Evolutionary conservation across 2,797 vertebrate genomes (phyloP).

Genomic region (Sebastes nivosus): DNA sequence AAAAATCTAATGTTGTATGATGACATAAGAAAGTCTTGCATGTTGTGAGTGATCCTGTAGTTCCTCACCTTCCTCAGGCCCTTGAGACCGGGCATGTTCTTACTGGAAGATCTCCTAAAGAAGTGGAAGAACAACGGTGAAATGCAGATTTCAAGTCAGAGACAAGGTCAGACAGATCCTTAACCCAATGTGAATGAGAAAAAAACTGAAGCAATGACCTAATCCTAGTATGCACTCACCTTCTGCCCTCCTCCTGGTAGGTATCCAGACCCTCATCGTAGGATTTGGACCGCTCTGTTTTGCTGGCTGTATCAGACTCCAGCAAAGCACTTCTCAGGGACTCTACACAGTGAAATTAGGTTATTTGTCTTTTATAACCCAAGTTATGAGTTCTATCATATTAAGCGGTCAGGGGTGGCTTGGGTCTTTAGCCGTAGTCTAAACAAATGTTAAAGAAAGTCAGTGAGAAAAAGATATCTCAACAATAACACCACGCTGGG

Average conservation of each 20-base stretch:
- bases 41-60: neutral
- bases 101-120: conserved; percentile 83
- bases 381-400: neutral
- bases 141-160: neutral
- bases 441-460: neutral
- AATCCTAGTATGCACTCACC: conserved; percentile 79
- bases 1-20: neutral
- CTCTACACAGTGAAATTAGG: conserved; percentile 75
- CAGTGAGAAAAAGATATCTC: neutral
- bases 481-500: neutral
- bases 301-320: conserved; percentile 86
- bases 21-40: neutral
- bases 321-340: conserved; percentile 88
- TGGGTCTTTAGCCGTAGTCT: neutral
- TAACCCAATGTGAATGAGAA: neutral
- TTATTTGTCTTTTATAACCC: neutral
- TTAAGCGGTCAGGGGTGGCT: neutral
- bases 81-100: conserved; percentile 88
- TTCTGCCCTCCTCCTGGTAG: conserved; percentile 91
- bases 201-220: neutral
- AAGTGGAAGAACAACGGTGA: neutral
- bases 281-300: conserved; percentile 95
- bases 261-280: conserved; percentile 97
- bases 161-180: neutral
- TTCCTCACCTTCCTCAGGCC: conserved; percentile 90